Base-by-base conservation (phyloP, 2,888 invertebrate species). In the Papilio protenor region DNA sequence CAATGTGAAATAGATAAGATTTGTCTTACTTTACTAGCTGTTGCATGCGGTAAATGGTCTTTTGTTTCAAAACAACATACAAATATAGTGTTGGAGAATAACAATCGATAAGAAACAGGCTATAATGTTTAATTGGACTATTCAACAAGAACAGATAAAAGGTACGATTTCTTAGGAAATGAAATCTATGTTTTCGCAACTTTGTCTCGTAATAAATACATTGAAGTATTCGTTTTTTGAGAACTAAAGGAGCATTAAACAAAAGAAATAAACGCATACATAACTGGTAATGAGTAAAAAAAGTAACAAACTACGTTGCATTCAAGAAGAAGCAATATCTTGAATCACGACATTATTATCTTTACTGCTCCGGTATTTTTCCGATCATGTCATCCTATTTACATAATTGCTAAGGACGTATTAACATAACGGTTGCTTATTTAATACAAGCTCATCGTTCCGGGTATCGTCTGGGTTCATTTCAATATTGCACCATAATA, bases 1-100 rank as follows among this genome's bases (percentile, higher is more conserved):
- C 40, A 66, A 66, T n/a, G 66, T 45, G 40, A 66, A 66, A 40
- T 40, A 66, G 66, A 66, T 66, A 66, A 66, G 40, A n/a, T 45
- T 40, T 66, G n/a, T 66, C 40, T 27, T 40, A n/a, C 11, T 40
- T 21, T 40, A 66, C 40, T 66, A 45, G 18, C 11, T 40, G 40
- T 40, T 16, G 27, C 61, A 23, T 27, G 23, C 14, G 16, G n/a
- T 10, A 55, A 18, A 10, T 0, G 10, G 27, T 61, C 23, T 27
- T 27, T 61, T 61, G 16, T 16, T 61, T 61, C 27, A 27, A 23
- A 21, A 59, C 3, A 4, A 23, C 3, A 59, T 23, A 59, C 59
- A 23, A 59, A 23, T 59, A 14, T 6, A 16, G 14, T 5, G 16
- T n/a, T 55, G 16, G 18, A 16, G 16, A 18, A 52, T 0, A 33